These are phyloP conservation scores for Eupsilia transversa DNA, from an alignment of 2,888 invertebrate species.

Conservation along the genomic window DNA sequence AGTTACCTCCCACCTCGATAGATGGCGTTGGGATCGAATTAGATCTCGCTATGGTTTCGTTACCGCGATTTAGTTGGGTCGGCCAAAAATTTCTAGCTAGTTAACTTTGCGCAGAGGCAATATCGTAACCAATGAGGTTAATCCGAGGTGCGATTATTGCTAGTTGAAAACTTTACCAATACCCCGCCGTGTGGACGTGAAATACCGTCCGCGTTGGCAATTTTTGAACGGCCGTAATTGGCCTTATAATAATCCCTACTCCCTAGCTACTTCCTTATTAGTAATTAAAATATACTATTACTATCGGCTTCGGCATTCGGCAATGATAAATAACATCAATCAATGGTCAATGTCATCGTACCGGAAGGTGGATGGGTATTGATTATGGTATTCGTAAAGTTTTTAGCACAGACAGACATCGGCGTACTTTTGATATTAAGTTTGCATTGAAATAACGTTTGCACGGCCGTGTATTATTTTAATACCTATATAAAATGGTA, in stretches of 20 bases:
- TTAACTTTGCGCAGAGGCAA: constrained; percentile 97
- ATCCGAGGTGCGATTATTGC: constrained; percentile 97
- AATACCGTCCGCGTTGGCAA: constrained; percentile 88
- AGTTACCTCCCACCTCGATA: background rate
- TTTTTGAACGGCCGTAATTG: constrained; percentile 84
- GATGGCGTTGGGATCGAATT: constrained; percentile 43
- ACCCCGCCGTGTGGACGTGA: constrained; percentile 89
- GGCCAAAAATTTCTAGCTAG: accelerated
- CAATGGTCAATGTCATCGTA: background rate
- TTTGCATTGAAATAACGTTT: background rate
- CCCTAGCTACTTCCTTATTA: no score
- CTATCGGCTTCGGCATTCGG: no score
- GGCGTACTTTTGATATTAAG: background rate
- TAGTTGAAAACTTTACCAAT: constrained; percentile 96
- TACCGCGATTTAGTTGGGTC: constrained; percentile 24
- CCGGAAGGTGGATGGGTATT: background rate
- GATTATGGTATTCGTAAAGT: no score
- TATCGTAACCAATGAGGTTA: constrained; percentile 97
- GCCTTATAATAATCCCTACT: constrained; percentile 73
- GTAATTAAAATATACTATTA: no score
- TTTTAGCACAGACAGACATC: no score
- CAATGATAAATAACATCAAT: no score
- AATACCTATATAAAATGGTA: background rate
- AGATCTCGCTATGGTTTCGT: constrained; percentile 54
- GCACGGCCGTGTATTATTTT: background rate